Evolutionary conservation across 2,113 vertebrate species (phyloP), one percentile per base, ranked within the genome.

Genomic region (Chunga burmeisteri): DNA sequence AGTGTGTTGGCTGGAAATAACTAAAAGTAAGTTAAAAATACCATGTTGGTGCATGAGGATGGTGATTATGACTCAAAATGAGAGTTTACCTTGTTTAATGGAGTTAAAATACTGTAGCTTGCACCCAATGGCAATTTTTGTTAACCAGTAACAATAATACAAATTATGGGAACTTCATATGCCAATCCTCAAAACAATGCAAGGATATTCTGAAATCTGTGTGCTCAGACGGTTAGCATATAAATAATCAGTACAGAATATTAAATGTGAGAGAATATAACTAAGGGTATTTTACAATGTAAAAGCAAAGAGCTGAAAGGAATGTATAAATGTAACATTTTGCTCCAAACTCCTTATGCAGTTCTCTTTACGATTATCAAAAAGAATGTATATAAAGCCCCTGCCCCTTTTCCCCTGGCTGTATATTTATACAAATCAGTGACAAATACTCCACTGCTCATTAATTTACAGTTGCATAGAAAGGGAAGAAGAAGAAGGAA

Each of bases 401-500:
- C 96, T 96, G 86, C 97, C 98, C 98, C 87, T 93, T 93, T 92
- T 97, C 96, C 97, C 98, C 78, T 81, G 94, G 98, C 97, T 98
- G 98, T 97, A 96, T 98, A 98, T 98, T 98, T 98, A 98, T 98
- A 99, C 98, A 98, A 99, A 98, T 98, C 98, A 98, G 98, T 97
- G 98, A 98, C 98, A 98, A 98, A 98, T 98, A 98, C 98, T 98
- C 98, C 98, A 99, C 98, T 98, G 97, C 98, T 98, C 97, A 89
- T 98, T 98, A 98, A 99, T 99, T 98, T 99, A 99, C 99, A 99
- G 94, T 99, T 99, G 99, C 99, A 99, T 99, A 99, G 99, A 99
- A 99, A 98, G 97, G 98, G 98, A 98, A 97, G 98, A 98, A 77
- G 90, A 89, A 98, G 97, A 97, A 97, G 92, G 98, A 98, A 98